Conservation (phyloP, 2,113 vertebrate genomes). For the Campylomormyrus numenius region DNA sequence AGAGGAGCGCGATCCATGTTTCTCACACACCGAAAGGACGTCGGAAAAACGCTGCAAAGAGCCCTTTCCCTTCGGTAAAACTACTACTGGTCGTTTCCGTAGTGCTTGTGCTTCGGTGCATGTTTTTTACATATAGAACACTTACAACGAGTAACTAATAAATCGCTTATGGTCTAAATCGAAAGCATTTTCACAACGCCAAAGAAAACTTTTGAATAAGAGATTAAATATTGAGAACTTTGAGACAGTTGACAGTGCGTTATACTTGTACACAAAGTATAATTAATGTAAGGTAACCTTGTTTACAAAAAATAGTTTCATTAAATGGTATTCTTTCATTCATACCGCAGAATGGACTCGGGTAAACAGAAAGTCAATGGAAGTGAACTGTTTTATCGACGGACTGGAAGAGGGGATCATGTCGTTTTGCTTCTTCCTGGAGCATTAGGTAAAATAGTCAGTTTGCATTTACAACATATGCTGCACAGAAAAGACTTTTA, state of each 20-base stretch:
- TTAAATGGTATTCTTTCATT: background rate
- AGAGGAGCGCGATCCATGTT: background rate
- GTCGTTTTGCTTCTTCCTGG: conserved; percentile 76
- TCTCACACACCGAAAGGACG: background rate
- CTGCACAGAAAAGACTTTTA: background rate
- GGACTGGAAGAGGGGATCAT: conserved; percentile 70
- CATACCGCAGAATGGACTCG: conserved; percentile 63
- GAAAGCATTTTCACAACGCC: background rate
- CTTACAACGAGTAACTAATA: background rate
- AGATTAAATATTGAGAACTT: background rate
- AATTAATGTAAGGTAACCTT: background rate
- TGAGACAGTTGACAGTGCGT: background rate
- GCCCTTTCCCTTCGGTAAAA: background rate
- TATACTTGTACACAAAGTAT: background rate
- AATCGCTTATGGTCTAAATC: background rate
- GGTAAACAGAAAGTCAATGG: conserved; percentile 72
- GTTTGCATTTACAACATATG: background rate
- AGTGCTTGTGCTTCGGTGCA: background rate
- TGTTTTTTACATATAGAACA: background rate
- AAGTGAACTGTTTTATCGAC: conserved; percentile 72
- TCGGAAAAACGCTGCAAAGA: background rate
- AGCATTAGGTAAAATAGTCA: conserved; percentile 67
- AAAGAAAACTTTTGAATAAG: background rate
- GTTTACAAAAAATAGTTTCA: background rate
- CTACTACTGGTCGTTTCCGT: background rate